Percentiles rank a stretch among this genome's conserved stretches.
These are phyloP conservation scores for Aphaenogaster ashmeadi DNA, from an alignment of 1,140 invertebrate genomes.

Conservation along the genomic window DNA sequence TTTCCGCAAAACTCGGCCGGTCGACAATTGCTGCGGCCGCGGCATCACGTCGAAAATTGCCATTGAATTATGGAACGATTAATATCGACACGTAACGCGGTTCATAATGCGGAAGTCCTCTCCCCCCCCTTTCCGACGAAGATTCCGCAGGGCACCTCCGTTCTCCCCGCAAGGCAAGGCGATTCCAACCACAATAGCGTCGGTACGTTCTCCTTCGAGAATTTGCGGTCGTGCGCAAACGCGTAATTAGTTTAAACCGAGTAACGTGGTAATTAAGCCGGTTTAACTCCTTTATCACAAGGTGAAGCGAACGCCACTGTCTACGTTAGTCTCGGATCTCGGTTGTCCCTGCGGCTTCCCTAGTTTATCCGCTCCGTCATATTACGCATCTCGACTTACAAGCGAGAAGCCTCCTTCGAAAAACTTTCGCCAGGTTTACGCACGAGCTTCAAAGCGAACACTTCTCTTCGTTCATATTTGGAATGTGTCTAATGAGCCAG, in stretches of 20 bases:
- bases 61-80: conserved; percentile 39
- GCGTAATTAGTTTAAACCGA: conserved; percentile 75
- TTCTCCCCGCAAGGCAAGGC: conserved; percentile 10
- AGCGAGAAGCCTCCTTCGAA: background rate
- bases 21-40: conserved; percentile 21
- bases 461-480: background rate
- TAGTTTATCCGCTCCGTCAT: conserved; percentile 21
- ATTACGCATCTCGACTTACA: conserved; percentile 11
- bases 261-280: conserved; percentile 72
- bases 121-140: background rate
- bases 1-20: conserved; percentile 35
- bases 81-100: conserved; percentile 12
- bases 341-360: conserved; percentile 53
- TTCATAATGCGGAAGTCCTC: background rate
- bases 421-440: background rate
- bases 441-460: background rate
- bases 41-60: conserved; percentile 37
- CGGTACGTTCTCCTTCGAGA: conserved; percentile 63
- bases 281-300: conserved; percentile 73
- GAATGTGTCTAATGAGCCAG: background rate
- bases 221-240: conserved; percentile 69
- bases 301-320: conserved; percentile 36
- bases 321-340: conserved; percentile 40
- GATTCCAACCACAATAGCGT: conserved; percentile 63
- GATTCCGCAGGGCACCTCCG: background rate